Base-by-base conservation (phyloP, 2,888 invertebrate species). In the Dorcus hopei region DNA sequence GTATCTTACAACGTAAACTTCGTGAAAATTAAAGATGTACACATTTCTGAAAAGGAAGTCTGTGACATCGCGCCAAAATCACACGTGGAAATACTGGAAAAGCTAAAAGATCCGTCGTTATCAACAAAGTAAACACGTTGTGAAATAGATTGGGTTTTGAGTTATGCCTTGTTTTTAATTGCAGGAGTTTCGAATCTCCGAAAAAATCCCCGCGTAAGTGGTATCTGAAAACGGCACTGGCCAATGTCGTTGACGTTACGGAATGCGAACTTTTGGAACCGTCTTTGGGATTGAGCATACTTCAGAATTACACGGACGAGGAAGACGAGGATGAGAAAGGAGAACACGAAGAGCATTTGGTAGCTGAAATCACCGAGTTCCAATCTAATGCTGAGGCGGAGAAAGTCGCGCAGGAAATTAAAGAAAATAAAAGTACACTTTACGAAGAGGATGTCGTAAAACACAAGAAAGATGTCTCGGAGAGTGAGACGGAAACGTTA, bases 281-380 rank as follows among this genome's bases (percentile, higher is more conserved):
- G 11, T 76, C 77, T 0, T 67, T 76, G 6, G 75, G 77, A 9
- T 65, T 77, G 38, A 74, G 75, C 2, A 74, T 77, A 55, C 70
- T 77, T 49, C 76, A 76, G 65, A 73, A 53, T 52, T 77, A 77
- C 61, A 72, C 73, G 0, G 76, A 75, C 47, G 74, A 72, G 53
- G 74, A 76, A 42, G 70, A 71, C 50, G 68, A 69, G 45, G 68
- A 71, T 48, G 61, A 65, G 47, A 64, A 67, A 51, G 61, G 63
- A 56, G 57, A 63, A 33, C 26, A 1, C 26, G 26, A 33, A 33
- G 26, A 33, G 6, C 26, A 33, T 33, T 33, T 33, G 3, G 26
- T 33, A 33, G 4, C 26, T 7, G 26, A 33, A 33, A 33, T 33
- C 3, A 33, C 26, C 26, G 26, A 33, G 1, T 33, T 33, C 3